Percentiles rank a stretch among this genome's conserved stretches.
Evolutionary conservation across 2,888 invertebrate genomes (phyloP).

Genomic region (Eupithecia dodoneata): DNA sequence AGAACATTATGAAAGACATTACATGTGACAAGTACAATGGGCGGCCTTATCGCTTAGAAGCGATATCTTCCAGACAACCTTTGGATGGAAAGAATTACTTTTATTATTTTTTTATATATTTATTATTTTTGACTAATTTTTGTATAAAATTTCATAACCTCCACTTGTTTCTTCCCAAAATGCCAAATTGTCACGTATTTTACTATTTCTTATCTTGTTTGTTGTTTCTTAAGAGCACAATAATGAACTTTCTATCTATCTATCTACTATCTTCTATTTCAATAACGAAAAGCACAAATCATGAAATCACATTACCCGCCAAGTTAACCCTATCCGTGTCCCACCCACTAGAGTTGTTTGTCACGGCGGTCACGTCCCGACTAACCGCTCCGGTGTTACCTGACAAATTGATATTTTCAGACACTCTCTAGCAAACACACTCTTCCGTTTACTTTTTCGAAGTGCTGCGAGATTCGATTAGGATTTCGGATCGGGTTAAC

Average conservation of each 20-base stretch:
- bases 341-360: slow-evolving; percentile 54
- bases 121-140: no score
- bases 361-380: slow-evolving; percentile 64
- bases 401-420: slow-evolving; percentile 78
- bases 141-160: not conserved
- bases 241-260: no score
- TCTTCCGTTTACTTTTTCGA: slow-evolving; percentile 43
- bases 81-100: no score
- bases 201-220: no score
- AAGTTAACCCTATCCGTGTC: slow-evolving; percentile 53
- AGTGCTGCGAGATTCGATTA: slow-evolving; percentile 44
- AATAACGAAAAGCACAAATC: slow-evolving; percentile 30
- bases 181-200: no score
- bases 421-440: slow-evolving; percentile 62
- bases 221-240: no score
- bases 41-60: no score
- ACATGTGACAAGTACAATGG: no score
- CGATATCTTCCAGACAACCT: no score
- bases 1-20: no score
- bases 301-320: slow-evolving; percentile 27
- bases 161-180: not conserved
- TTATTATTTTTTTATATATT: no score
- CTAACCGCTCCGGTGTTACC: slow-evolving; percentile 67
- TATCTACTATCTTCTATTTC: not conserved
- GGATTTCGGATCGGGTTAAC: slow-evolving; percentile 36